Evolutionary conservation across 2,113 vertebrate species (phyloP).

Genomic region (Ochotona curzoniae): DNA sequence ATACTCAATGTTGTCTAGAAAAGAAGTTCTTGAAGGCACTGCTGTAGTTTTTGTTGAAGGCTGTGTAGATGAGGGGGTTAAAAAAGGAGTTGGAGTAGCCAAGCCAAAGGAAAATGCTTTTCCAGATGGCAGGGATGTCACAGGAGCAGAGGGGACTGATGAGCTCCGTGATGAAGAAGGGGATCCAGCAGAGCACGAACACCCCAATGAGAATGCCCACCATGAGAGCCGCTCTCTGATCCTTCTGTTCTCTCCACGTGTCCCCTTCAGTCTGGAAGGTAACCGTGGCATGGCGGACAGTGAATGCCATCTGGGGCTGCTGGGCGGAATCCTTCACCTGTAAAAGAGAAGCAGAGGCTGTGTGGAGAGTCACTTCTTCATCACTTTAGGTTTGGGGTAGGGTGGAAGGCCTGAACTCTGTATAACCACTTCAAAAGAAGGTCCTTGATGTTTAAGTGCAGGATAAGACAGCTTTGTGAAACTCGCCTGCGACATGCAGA

Average conservation of each 20-base stretch:
- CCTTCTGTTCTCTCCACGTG: conserved; percentile 96
- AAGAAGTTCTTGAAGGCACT: conserved; percentile 96
- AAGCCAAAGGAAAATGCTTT: conserved; percentile 98
- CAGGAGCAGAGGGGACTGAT: conserved; percentile 93
- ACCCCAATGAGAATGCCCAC: conserved; percentile 97
- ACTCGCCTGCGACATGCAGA: accelerated
- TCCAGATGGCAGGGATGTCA: conserved; percentile 94
- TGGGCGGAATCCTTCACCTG: conserved; percentile 91
- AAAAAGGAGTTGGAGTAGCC: conserved; percentile 99
- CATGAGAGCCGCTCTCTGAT: conserved; percentile 95
- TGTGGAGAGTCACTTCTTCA: background rate
- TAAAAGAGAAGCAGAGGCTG: conserved; percentile 71
- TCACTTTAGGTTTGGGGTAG: accelerated
- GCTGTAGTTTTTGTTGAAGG: conserved; percentile 99
- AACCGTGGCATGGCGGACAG: conserved; percentile 91
- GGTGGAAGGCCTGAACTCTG: accelerated
- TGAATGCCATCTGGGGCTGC: conserved; percentile 93
- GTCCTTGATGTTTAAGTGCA: accelerated
- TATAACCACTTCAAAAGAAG: background rate
- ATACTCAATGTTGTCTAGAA: conserved; percentile 90
- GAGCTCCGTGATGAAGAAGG: conserved; percentile 97
- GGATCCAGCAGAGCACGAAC: conserved; percentile 97
- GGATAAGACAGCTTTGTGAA: background rate
- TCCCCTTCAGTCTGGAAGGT: conserved; percentile 96
- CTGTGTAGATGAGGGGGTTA: conserved; percentile 97